Base-by-base conservation (phyloP, 2,888 invertebrate genomes). In the Sinelater perroti region DNA sequence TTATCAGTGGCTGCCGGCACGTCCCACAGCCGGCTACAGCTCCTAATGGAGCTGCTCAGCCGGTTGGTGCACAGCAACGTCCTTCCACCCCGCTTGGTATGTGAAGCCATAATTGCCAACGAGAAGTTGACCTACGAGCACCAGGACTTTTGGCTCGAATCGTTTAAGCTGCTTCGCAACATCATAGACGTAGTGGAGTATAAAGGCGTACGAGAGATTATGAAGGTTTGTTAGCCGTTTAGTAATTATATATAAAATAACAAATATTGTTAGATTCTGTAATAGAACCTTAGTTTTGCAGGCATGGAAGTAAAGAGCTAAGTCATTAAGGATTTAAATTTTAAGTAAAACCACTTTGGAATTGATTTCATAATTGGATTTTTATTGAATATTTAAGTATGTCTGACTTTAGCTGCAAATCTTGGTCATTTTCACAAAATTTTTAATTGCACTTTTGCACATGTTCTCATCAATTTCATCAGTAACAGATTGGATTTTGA, bases 131-230 rank as follows among this genome's bases (percentile, higher is more conserved):
- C 84, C 2, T 90, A 90, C 73, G 85, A 87, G 63, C 88, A 93
- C 75, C 86, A 88, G 63, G 89, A 91, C 64, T 95, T 93, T 78
- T 97, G 97, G 96, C 87, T 92, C 45, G 89, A 91, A 76, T 88
- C 91, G 71, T 96, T 97, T 75, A 84, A 85, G 65, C 81, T 97
- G 2, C 88, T 97, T 49, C 84, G 90, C 66, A 88, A 87, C 75
- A 88, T 95, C 33, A 92, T 97, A 69, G 90, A 90, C 28, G 90
- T 92, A 54, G 96, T 97, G 1, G 95, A 97, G 77, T 97, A 97
- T 75, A 97, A 97, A 80, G 97, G 94, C 10, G 94, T 95, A 0
- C 80, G 94, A 65, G 94, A 94, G 82, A 91, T 95, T 56, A 93
- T 95, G 92, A 94, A 93, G 82, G 90, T 88, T 76, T 71, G 71